phyloP scores from a whole-genome alignment of 2,797 vertebrate species.

The Tolypeutes matacus region DNA sequence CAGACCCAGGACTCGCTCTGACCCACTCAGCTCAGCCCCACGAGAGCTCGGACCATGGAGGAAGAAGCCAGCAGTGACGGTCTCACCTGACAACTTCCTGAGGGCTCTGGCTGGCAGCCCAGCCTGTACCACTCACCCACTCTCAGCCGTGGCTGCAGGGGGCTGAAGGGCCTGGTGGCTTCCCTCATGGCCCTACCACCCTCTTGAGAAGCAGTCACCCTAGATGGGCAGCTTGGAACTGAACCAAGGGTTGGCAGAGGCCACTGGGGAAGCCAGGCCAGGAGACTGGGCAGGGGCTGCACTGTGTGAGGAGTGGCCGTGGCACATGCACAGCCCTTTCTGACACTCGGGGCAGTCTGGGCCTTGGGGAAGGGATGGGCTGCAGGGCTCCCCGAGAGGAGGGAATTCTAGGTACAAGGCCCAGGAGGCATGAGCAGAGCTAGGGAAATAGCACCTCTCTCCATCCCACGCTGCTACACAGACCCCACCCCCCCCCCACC shows the following conservation, averaged over 20 bases:
- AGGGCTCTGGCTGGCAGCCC: neutral
- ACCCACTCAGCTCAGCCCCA: neutral
- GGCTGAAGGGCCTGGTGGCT: no score
- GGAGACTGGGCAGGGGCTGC: neutral
- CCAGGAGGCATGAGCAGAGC: neutral
- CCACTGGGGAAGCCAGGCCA: neutral
- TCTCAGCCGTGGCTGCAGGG: no score
- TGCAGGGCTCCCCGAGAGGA: neutral
- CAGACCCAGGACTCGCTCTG: neutral
- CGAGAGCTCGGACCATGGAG: no score
- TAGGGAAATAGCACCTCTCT: neutral
- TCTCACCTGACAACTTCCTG: neutral
- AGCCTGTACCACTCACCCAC: no score
- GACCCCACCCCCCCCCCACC: neutral
- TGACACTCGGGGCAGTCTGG: no score
- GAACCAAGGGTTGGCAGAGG: neutral
- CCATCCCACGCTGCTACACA: neutral
- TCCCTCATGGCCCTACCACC: no score
- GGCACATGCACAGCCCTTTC: no score
- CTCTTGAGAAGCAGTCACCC: no score
- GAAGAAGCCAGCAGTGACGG: no score
- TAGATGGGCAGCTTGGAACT: no score
- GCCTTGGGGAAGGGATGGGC: no score
- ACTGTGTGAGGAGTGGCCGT: no score
- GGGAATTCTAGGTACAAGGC: neutral